A percentile compares a stretch with the other conserved stretches of the same genome.
These are phyloP conservation scores for Eclectus roratus DNA, from an alignment of 2,113 vertebrate genomes.

Conservation along the genomic window DNA sequence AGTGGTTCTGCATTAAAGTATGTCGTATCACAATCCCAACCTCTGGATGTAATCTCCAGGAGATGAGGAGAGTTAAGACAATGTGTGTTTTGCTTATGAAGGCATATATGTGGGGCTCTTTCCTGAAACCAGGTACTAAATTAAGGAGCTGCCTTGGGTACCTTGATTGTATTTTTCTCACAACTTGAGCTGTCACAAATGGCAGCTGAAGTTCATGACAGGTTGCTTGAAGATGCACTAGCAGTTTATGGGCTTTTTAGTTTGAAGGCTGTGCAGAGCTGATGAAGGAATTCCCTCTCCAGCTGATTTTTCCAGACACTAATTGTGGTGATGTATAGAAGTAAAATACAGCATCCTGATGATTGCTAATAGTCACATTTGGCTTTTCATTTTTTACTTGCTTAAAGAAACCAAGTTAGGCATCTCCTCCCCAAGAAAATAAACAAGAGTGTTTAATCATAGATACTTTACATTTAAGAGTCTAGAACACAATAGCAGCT, in stretches of 20 bases:
- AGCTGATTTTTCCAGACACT: not conserved
- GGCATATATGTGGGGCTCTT: not conserved
- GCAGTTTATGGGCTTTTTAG: not conserved
- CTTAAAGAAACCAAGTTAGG: not conserved
- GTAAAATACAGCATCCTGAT: not conserved
- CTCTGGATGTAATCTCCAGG: not conserved
- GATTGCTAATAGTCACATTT: not conserved
- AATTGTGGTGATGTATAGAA: not conserved
- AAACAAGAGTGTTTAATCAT: not conserved
- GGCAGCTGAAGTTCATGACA: not conserved
- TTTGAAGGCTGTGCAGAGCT: not conserved
- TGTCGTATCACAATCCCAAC: not conserved
- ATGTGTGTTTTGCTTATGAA: not conserved
- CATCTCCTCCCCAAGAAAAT: not conserved
- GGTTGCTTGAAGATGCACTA: not conserved
- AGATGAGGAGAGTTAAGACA: not conserved
- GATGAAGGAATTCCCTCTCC: not conserved
- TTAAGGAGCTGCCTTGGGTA: not conserved
- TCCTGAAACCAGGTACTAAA: not conserved
- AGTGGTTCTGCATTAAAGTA: constrained; percentile 1
- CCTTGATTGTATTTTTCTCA: not conserved
- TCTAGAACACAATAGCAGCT: not conserved
- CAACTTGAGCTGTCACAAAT: not conserved
- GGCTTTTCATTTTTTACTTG: not conserved
- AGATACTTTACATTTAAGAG: not conserved